phyloP scores from a whole-genome alignment of 2,797 vertebrate species.

The Microctenopoma steveboyesi region DNA sequence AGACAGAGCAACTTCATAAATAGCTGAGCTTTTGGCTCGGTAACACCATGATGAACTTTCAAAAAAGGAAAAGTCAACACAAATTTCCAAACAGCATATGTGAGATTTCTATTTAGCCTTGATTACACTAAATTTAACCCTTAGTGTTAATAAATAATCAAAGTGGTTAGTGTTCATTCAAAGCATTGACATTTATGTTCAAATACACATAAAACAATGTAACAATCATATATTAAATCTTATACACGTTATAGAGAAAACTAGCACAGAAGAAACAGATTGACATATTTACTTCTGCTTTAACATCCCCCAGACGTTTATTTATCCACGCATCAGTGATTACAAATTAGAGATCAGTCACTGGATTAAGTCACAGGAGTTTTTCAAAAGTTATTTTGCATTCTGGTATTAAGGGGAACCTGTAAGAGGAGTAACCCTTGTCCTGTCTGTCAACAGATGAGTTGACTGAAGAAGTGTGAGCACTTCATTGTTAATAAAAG shows the following conservation, averaged over 20 bases:
- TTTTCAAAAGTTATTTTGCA: conserved; percentile 31
- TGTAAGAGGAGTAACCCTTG: conserved; percentile 4
- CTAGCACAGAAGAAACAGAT: too few species aligned
- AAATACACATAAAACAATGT: too few species aligned
- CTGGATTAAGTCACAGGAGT: background rate
- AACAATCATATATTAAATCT: too few species aligned
- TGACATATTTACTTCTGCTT: too few species aligned
- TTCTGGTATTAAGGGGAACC: conserved; percentile 15
- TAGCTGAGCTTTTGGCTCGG: background rate
- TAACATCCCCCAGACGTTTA: background rate
- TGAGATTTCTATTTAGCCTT: too few species aligned
- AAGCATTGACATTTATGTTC: too few species aligned
- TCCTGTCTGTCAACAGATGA: conserved; percentile 23
- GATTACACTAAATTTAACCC: too few species aligned
- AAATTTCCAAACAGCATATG: too few species aligned
- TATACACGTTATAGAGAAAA: too few species aligned
- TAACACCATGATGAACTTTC: background rate
- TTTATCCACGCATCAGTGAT: background rate
- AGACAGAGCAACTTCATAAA: conserved; percentile 34
- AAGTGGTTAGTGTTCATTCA: too few species aligned
- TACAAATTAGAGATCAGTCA: background rate
- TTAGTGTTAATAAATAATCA: too few species aligned
- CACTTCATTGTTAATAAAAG: conserved; percentile 10
- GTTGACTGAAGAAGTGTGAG: background rate
- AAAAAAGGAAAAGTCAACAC: background rate